Evolutionary conservation across 2,113 vertebrate species (phyloP).

Genomic region (Dasyurus viverrinus): DNA sequence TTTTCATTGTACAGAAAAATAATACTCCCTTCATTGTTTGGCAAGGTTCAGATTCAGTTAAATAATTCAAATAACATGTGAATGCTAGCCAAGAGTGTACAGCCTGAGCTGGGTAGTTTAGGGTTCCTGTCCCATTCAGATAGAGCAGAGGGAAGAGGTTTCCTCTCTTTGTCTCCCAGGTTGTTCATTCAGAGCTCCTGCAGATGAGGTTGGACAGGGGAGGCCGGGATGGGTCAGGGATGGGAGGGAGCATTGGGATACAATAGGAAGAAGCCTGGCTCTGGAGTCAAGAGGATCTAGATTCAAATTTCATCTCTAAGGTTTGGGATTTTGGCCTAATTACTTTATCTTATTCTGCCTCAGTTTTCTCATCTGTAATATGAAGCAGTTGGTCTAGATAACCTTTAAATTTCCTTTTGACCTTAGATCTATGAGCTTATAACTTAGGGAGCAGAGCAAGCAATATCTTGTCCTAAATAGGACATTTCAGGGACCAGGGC

Average conservation of each 20-base stretch:
- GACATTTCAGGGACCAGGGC: neutral
- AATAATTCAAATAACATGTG: constrained; percentile 23
- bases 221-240: neutral
- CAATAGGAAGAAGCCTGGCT: neutral
- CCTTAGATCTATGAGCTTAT: neutral
- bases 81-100: neutral
- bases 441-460: neutral
- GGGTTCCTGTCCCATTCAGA: neutral
- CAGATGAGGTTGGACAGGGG: neutral
- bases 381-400: neutral
- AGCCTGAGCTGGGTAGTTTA: neutral
- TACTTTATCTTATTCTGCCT: neutral
- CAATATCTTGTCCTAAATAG: neutral
- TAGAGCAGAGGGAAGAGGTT: neutral
- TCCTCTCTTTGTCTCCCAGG: neutral
- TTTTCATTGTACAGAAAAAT: constrained; percentile 33
- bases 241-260: neutral
- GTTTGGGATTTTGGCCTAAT: neutral
- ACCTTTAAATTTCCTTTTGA: neutral
- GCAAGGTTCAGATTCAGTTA: constrained; percentile 20
- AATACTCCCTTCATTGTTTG: constrained; percentile 38
- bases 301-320: neutral
- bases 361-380: neutral
- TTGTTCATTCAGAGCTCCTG: neutral
- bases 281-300: neutral